phyloP scores from a whole-genome alignment of 2,113 vertebrate genomes.

The Nematolebias whitei region DNA sequence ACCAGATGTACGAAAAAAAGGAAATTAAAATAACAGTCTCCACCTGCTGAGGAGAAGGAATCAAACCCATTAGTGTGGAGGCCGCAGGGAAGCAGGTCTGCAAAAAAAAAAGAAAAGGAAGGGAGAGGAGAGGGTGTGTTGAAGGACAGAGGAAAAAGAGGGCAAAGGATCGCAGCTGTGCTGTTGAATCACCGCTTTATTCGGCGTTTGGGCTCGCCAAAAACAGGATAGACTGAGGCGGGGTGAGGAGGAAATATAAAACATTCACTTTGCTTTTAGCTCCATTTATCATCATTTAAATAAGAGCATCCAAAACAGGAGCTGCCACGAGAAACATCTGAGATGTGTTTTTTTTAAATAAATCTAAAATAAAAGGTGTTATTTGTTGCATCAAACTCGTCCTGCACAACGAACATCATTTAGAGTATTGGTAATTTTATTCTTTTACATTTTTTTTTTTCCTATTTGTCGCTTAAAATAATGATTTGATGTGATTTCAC shows the following conservation, averaged over 20 bases:
- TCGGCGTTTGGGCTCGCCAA: slow-evolving; percentile 50
- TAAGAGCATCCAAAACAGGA: too few relatives aligned
- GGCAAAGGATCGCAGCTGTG: slow-evolving; percentile 67
- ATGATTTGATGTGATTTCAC: too few relatives aligned
- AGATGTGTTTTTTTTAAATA: too few relatives aligned
- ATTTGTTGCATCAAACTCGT: too few relatives aligned
- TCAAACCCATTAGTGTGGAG: slow-evolving; percentile 30
- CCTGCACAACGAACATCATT: too few relatives aligned
- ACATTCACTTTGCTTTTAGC: too few relatives aligned
- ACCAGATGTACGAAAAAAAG: not conserved
- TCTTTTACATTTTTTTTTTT: too few relatives aligned
- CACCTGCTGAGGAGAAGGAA: slow-evolving; percentile 16
- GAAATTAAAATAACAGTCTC: slow-evolving; percentile 1
- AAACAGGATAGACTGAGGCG: slow-evolving; percentile 66
- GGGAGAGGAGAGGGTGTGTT: slow-evolving; percentile 52
- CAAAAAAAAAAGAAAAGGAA: slow-evolving; percentile 46
- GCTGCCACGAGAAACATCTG: too few relatives aligned
- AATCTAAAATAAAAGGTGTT: too few relatives aligned
- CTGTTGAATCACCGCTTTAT: slow-evolving; percentile 72
- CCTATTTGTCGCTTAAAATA: too few relatives aligned
- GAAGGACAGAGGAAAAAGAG: slow-evolving; percentile 60
- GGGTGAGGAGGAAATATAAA: slow-evolving; percentile 37
- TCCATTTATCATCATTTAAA: too few relatives aligned
- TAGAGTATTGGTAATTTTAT: too few relatives aligned
- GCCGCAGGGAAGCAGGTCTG: slow-evolving; percentile 35